phyloP scores from a whole-genome alignment of 1,140 invertebrate species.

The Whitmania pigra region DNA sequence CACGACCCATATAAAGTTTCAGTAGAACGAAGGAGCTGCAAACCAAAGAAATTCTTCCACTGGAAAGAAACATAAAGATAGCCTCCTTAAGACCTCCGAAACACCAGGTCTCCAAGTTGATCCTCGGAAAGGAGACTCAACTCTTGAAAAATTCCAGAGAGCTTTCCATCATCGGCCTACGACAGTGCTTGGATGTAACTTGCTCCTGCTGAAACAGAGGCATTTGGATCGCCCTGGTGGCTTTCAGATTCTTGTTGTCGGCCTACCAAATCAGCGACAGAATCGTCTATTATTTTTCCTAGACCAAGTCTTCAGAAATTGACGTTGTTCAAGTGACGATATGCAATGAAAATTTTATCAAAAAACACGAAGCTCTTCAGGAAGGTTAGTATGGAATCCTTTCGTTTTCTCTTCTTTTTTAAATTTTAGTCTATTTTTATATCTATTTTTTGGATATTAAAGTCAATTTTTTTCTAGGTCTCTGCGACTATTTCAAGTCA shows the following conservation, averaged over 20 bases:
- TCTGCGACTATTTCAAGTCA: background rate
- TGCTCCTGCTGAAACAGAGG: background rate
- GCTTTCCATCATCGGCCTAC: background rate
- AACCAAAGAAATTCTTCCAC: too few species aligned
- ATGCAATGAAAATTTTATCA: constrained; percentile 14
- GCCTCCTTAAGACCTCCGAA: too few species aligned
- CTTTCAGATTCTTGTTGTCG: background rate
- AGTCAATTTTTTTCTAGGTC: background rate
- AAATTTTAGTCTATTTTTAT: too few species aligned
- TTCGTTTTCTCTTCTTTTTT: background rate
- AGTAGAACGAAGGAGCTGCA: too few species aligned
- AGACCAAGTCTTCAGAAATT: background rate
- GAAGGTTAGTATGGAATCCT: background rate
- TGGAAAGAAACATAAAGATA: too few species aligned
- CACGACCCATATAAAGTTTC: too few species aligned
- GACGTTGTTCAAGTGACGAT: constrained; percentile 6
- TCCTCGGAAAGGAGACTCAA: too few species aligned
- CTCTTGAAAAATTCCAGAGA: too few species aligned
- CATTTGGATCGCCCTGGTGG: constrained; percentile 3
- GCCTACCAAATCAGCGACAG: constrained; percentile 17
- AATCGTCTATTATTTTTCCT: constrained; percentile 10
- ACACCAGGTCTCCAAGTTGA: too few species aligned
- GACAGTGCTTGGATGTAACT: background rate
- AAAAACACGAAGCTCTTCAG: background rate
- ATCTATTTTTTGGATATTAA: too few species aligned